A percentile compares a stretch with the other conserved stretches of the same genome.
Evolutionary conservation across 1,140 invertebrate species (phyloP).

Genomic region (Ptiloglossa arizonensis): DNA sequence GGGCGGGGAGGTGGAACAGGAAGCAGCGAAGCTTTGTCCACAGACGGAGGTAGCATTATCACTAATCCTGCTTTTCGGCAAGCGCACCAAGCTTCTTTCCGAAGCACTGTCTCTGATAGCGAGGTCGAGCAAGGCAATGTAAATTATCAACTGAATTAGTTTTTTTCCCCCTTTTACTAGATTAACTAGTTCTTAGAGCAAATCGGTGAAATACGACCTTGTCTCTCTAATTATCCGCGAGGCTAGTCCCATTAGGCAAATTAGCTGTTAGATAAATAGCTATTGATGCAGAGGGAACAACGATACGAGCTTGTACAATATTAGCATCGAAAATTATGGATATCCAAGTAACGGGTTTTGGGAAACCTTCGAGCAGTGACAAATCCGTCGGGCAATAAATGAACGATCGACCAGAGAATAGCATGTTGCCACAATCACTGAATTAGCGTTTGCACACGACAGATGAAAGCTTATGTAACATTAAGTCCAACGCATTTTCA

Average conservation of each 20-base stretch:
- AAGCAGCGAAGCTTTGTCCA: slow-evolving; percentile 80
- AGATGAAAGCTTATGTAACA: slow-evolving; percentile 3
- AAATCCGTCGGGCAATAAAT: background rate
- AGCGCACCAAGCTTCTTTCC: slow-evolving; percentile 85
- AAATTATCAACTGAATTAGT: slow-evolving; percentile 81
- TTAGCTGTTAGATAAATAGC: slow-evolving; percentile 3
- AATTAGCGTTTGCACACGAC: slow-evolving; percentile 19
- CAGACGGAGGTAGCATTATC: slow-evolving; percentile 90
- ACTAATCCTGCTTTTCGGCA: slow-evolving; percentile 88
- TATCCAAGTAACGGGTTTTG: too few relatives aligned
- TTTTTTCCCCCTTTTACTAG: slow-evolving; percentile 3
- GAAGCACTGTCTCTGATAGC: slow-evolving; percentile 95
- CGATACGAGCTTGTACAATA: background rate
- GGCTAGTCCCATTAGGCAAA: background rate
- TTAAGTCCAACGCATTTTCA: background rate
- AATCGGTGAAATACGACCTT: background rate
- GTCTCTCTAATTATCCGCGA: too few relatives aligned
- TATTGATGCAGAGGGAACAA: background rate
- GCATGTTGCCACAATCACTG: slow-evolving; percentile 15
- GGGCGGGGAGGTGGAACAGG: slow-evolving; percentile 83
- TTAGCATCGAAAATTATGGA: too few relatives aligned
- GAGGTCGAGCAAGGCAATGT: slow-evolving; percentile 94
- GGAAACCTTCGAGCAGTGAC: too few relatives aligned
- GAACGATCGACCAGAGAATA: background rate
- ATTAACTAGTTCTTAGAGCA: slow-evolving; percentile 17